Evolutionary conservation across 2,797 vertebrate genomes (phyloP).

Genomic region (Vipera latastei): DNA sequence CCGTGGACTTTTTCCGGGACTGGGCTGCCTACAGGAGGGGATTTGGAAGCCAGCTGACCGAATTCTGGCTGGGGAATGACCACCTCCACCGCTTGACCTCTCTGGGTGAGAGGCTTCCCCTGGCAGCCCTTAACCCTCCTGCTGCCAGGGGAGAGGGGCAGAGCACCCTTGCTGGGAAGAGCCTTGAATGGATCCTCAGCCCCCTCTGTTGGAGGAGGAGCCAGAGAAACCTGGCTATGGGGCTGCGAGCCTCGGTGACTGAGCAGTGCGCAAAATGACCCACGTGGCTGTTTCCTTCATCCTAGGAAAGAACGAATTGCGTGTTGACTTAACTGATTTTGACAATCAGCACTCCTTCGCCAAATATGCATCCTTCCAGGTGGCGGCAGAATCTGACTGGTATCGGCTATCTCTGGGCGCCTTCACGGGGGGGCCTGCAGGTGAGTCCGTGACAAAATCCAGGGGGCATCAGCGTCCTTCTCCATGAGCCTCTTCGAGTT

Average conservation of each 20-base stretch:
- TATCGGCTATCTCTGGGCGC: constrained; percentile 49
- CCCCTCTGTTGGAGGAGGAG: no score
- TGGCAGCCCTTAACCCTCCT: neutral
- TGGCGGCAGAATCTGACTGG: constrained; percentile 21
- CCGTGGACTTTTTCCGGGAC: constrained; percentile 34
- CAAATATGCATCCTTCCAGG: constrained; percentile 41
- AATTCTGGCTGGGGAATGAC: constrained; percentile 53
- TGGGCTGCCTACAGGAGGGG: constrained; percentile 43
- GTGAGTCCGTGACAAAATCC: neutral
- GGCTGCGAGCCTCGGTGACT: neutral
- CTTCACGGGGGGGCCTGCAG: neutral
- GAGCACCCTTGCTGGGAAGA: neutral
- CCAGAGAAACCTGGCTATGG: no score
- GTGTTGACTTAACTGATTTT: constrained; percentile 48
- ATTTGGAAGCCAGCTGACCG: constrained; percentile 25
- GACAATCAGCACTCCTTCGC: constrained; percentile 17
- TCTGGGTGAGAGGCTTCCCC: neutral
- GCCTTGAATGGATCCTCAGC: fast-evolving
- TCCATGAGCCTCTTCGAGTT: neutral
- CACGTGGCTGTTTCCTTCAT: neutral
- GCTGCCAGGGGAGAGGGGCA: neutral
- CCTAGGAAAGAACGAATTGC: constrained; percentile 43
- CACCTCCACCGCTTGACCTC: constrained; percentile 5
- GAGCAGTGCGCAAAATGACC: neutral
- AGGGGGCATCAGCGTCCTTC: neutral